These are phyloP conservation scores for Achroia grisella DNA, from an alignment of 1,140 invertebrate species.

Conservation along the genomic window DNA sequence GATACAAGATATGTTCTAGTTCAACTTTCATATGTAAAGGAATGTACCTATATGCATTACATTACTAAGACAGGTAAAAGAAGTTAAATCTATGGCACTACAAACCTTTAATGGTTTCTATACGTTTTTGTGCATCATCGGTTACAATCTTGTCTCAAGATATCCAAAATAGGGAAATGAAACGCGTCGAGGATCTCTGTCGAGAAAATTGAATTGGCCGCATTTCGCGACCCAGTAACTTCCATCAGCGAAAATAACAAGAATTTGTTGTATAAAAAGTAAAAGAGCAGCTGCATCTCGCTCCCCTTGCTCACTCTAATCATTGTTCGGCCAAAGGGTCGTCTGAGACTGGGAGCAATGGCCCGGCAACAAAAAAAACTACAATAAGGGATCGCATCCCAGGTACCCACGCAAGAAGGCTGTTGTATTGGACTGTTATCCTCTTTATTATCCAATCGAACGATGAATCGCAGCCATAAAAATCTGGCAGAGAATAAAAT, in stretches of 20 bases:
- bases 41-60: slow-evolving; percentile 1
- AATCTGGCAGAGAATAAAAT: too few relatives aligned
- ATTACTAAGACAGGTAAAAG: not conserved
- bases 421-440: slow-evolving; percentile 22
- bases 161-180: not conserved
- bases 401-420: slow-evolving; percentile 44
- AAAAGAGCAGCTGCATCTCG: slow-evolving; percentile 65
- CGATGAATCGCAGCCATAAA: too few relatives aligned
- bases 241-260: slow-evolving; percentile 31
- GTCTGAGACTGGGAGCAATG: slow-evolving; percentile 57
- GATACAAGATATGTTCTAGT: slow-evolving; percentile 18
- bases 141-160: not conserved
- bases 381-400: slow-evolving; percentile 46
- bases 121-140: too few relatives aligned
- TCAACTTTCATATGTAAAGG: slow-evolving; percentile 24
- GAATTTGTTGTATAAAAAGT: slow-evolving; percentile 36
- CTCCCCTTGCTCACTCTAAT: slow-evolving; percentile 45
- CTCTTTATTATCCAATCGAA: slow-evolving; percentile 14
- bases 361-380: slow-evolving; percentile 37
- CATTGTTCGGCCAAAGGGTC: slow-evolving; percentile 64
- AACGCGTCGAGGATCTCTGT: not conserved
- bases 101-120: too few relatives aligned
- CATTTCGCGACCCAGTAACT: slow-evolving; percentile 32
- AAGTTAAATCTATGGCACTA: not conserved
- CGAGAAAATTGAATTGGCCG: slow-evolving; percentile 14